A percentile compares a stretch with the other conserved stretches of the same genome.
Evolutionary conservation across 2,888 invertebrate genomes (phyloP).

Genomic region (Lasius fuliginosus): DNA sequence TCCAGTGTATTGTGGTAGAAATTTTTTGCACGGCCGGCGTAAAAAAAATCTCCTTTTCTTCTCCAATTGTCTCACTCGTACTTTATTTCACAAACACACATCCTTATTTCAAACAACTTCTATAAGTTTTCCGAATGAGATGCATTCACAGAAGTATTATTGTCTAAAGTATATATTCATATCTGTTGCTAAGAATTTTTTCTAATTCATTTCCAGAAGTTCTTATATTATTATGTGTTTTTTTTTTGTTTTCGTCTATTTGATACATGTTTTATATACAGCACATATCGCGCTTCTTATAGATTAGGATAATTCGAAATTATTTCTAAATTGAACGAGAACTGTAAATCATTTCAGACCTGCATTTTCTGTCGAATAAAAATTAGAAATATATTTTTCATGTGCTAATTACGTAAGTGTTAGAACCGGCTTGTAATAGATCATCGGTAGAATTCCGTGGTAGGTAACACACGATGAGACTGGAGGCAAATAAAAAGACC

Average conservation of each 20-base stretch:
- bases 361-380: neutral
- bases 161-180: conserved; percentile 18
- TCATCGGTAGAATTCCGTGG: conserved; percentile 24
- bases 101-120: conserved; percentile 59
- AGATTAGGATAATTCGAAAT: neutral
- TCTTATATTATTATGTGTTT: conserved; percentile 19
- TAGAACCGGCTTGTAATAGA: conserved; percentile 21
- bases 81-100: conserved; percentile 50
- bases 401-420: neutral
- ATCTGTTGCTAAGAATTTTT: conserved; percentile 48
- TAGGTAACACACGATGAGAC: conserved; percentile 36
- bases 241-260: conserved; percentile 9
- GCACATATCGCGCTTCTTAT: neutral
- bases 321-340: neutral
- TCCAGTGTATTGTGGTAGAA: conserved; percentile 48
- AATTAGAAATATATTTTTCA: conserved; percentile 12
- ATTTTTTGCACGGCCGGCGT: conserved; percentile 61
- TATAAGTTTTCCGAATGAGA: conserved; percentile 61
- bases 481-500: conserved; percentile 57
- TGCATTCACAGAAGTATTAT: conserved; percentile 56
- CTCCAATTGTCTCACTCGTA: conserved; percentile 50
- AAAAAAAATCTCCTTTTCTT: conserved; percentile 56
- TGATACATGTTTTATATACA: neutral
- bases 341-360: neutral
- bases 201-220: conserved; percentile 49